These are phyloP conservation scores for Prolemur simus DNA, from an alignment of 2,113 vertebrate genomes.

Conservation along the genomic window DNA sequence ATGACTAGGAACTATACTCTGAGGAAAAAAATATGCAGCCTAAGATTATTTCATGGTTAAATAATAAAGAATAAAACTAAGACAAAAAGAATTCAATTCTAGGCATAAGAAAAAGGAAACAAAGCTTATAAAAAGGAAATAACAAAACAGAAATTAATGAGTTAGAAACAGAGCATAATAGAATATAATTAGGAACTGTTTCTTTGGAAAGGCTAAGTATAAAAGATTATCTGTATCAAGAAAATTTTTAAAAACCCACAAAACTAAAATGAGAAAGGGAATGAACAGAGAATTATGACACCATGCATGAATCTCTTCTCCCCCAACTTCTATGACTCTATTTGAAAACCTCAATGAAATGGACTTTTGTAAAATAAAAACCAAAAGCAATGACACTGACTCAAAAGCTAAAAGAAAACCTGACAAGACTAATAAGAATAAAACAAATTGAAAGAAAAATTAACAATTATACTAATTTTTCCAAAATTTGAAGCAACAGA, in stretches of 20 bases:
- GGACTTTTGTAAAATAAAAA: neutral
- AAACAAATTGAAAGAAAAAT: neutral
- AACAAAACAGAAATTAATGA: neutral
- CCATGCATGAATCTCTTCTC: neutral
- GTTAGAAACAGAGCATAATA: neutral
- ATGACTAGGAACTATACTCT: neutral
- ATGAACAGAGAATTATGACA: neutral
- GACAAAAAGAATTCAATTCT: neutral
- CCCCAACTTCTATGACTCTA: too few relatives aligned
- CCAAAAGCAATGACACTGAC: neutral
- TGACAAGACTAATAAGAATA: neutral
- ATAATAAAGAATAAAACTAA: neutral
- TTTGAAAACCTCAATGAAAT: neutral
- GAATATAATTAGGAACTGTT: neutral
- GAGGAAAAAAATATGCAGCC: neutral
- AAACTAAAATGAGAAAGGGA: slow-evolving; percentile 10
- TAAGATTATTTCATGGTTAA: slow-evolving; percentile 12
- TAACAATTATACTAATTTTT: neutral
- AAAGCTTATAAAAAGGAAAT: neutral
- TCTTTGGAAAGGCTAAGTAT: neutral
- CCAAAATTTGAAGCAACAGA: neutral
- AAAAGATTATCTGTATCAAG: neutral
- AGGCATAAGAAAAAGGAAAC: neutral
- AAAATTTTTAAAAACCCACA: neutral
- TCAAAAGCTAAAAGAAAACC: neutral